These are phyloP conservation scores for Drosophila melanogaster DNA, from an alignment of 1,140 invertebrate genomes.

Conservation along the genomic window DNA sequence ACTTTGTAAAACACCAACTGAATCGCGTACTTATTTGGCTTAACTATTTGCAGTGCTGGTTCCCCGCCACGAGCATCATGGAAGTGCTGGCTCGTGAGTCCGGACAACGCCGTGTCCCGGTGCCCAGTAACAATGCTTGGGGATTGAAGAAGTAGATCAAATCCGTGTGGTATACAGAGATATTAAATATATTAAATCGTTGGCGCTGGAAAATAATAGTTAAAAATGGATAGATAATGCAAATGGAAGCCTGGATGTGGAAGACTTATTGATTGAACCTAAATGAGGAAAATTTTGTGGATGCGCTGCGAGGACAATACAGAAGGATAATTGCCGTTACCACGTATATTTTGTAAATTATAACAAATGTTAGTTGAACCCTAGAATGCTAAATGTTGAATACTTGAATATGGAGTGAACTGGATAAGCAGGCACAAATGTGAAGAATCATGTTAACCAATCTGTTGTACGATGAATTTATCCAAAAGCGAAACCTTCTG, in stretches of 20 bases:
- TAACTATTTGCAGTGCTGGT: slow-evolving; percentile 88
- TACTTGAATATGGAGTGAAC: slow-evolving; percentile 40
- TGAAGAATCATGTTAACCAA: slow-evolving; percentile 65
- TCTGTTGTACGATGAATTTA: slow-evolving; percentile 73
- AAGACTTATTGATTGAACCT: slow-evolving; percentile 12
- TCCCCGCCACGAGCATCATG: slow-evolving; percentile 93
- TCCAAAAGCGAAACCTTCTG: slow-evolving; percentile 50
- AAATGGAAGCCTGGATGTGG: slow-evolving; percentile 9
- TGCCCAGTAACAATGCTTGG: slow-evolving; percentile 87
- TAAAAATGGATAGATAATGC: background rate
- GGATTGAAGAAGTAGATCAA: slow-evolving; percentile 70
- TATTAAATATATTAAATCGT: slow-evolving; percentile 6
- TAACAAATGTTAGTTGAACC: slow-evolving; percentile 34
- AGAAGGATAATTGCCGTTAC: slow-evolving; percentile 24
- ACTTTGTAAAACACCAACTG: no score
- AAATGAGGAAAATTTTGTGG: background rate
- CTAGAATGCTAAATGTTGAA: slow-evolving; percentile 49
- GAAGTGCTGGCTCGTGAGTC: slow-evolving; percentile 91
- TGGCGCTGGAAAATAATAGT: slow-evolving; percentile 15
- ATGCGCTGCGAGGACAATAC: slow-evolving; percentile 54
- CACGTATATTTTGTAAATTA: slow-evolving; percentile 41
- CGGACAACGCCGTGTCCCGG: slow-evolving; percentile 91
- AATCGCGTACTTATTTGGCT: background rate
- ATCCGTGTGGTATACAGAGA: slow-evolving; percentile 3
- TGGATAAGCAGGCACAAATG: slow-evolving; percentile 18